Base-by-base conservation (phyloP, 2,113 vertebrate species). In the Dipodomys merriami region DNA sequence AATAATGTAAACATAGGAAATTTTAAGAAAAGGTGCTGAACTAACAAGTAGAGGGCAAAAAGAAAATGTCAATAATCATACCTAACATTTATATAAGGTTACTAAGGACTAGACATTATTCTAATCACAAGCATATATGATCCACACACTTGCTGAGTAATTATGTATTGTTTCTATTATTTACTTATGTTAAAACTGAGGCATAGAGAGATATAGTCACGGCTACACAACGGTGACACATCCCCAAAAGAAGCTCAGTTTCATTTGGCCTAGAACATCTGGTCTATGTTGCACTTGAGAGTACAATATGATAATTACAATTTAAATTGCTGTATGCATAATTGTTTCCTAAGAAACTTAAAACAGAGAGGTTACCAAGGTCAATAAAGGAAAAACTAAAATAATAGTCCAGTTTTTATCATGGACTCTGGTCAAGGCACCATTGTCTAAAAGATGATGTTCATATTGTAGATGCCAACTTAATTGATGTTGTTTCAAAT, bases 11-110 rank as follows among this genome's bases (percentile, higher is more conserved):
- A 94, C 46, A 11, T 83, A n/a, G 23, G 15, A 91, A 86, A 71
- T 49, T 72, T 86, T 69, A 35, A 69, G 67, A 85, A 69, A 94
- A 64, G 1, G 46, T 86, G 73, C 35, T 91, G 78, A 95, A 72
- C 29, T 33, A 78, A 81, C 29, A 95, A 95, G 94, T 76, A 68
- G 4, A 83, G 6, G 76, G 79, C 67, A 86, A 74, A 86, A 74
- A 73, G 65, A n/a, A 86, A 93, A 72, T 46, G 30, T n/a, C 19
- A 49, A 83, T 27, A 88, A 64, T 20, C 57, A 22, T 25, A 88
- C 62, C 44, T 93, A 64, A 65, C 12, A 68, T 64, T 88, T 71
- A n/a, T 27, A 5, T 2, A 46, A n/a, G n/a, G 8, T 90, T 79
- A 83, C 30, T 33, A 76, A 62, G 22, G 29, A 33, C 35, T 10